Conservation (phyloP, 1,140 invertebrate species). For the Cydia amplana region DNA sequence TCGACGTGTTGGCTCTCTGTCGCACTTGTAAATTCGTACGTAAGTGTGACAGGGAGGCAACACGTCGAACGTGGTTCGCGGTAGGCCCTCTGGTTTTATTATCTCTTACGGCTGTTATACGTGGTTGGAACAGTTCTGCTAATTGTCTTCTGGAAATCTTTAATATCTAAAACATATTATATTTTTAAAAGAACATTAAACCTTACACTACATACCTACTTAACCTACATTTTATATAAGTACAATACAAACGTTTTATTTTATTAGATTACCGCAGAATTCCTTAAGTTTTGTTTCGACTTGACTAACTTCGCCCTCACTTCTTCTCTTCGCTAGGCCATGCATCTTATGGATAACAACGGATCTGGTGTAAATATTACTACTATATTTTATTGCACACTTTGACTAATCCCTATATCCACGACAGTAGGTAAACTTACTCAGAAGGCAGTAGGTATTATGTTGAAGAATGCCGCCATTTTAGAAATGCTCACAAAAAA, state of each 20-base stretch:
- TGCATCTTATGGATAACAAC: slow-evolving; percentile 94
- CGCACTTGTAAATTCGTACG: no score
- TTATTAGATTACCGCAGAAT: background rate
- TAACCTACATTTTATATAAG: slow-evolving; percentile 31
- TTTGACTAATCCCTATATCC: slow-evolving; percentile 50
- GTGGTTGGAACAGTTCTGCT: slow-evolving; percentile 38
- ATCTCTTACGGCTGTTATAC: no score
- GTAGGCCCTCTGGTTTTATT: no score
- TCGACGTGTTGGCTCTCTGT: no score
- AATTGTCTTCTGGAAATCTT: slow-evolving; percentile 37
- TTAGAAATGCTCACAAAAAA: slow-evolving; percentile 34
- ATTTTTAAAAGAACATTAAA: slow-evolving; percentile 27
- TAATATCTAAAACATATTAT: slow-evolving; percentile 33
- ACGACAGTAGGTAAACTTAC: slow-evolving; percentile 9
- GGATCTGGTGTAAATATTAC: slow-evolving; percentile 91
- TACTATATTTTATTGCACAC: slow-evolving; percentile 71
- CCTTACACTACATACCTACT: background rate
- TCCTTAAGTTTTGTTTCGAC: slow-evolving; percentile 24
- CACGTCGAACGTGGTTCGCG: no score
- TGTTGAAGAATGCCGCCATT: background rate
- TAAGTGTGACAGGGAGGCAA: no score
- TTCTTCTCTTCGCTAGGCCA: slow-evolving; percentile 84
- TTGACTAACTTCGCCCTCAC: slow-evolving; percentile 68
- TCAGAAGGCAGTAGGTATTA: slow-evolving; percentile 10
- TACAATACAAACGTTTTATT: slow-evolving; percentile 28